Percentiles rank a stretch among this genome's conserved stretches.
Conservation (phyloP, 2,797 vertebrate species). For the Enteromius paludinosus region DNA sequence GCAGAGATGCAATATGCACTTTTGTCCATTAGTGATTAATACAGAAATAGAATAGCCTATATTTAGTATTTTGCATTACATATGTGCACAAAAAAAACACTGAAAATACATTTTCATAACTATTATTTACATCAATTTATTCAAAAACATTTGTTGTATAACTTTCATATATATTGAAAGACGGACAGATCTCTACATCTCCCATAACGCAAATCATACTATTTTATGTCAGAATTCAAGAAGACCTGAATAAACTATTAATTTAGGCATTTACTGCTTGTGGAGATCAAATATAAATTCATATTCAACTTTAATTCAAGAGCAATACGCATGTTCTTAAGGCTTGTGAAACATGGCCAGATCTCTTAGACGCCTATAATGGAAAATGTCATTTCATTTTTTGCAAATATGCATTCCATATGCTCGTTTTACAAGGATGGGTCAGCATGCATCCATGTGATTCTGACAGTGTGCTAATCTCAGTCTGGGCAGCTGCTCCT, state of each 20-base stretch:
- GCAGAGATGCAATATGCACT: not conserved
- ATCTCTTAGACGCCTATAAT: not conserved
- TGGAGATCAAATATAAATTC: not conserved
- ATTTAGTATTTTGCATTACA: not conserved
- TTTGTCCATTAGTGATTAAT: not conserved
- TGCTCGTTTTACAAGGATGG: slow-evolving; percentile 15
- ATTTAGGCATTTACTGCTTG: too few relatives aligned
- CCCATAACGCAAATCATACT: not conserved
- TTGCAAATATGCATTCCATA: not conserved
- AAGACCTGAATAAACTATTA: not conserved
- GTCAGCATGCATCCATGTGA: not conserved
- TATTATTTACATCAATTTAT: not conserved
- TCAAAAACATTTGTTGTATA: not conserved
- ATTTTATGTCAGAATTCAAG: not conserved
- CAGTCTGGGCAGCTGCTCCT: slow-evolving; percentile 4
- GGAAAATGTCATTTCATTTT: not conserved
- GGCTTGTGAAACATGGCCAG: not conserved
- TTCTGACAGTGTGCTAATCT: slow-evolving; percentile 8
- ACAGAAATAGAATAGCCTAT: not conserved
- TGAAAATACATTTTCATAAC: not conserved
- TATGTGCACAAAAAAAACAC: not conserved
- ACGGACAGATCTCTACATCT: not conserved
- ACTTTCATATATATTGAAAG: not conserved
- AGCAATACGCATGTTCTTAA: not conserved
- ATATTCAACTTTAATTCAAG: not conserved